Percentiles rank a stretch among this genome's conserved stretches.
Conservation (phyloP, 2,797 vertebrate species). For the Falco cherrug region DNA sequence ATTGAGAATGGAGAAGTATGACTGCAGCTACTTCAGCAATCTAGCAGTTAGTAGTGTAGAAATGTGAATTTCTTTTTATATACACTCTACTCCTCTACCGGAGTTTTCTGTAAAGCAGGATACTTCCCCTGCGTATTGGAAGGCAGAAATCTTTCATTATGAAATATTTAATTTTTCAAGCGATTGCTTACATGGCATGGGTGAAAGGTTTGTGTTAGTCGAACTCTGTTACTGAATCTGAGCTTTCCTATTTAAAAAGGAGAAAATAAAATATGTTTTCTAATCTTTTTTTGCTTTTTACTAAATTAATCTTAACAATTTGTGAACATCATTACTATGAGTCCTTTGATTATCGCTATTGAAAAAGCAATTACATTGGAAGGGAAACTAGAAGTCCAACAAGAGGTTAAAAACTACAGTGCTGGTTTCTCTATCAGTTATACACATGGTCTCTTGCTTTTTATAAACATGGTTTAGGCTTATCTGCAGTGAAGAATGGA, state of each 20-base stretch:
- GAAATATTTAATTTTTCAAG: not conserved
- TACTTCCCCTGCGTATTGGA: not conserved
- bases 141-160: not conserved
- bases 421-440: not conserved
- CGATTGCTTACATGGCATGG: not conserved
- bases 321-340: not conserved
- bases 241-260: not conserved
- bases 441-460: not conserved
- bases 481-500: not conserved
- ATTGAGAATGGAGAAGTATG: not conserved
- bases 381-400: not conserved
- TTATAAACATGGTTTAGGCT: not conserved
- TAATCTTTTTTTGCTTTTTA: not conserved
- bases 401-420: not conserved
- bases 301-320: not conserved
- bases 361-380: not conserved
- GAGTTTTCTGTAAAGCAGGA: not conserved
- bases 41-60: not conserved
- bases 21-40: not conserved
- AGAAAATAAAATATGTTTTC: not conserved
- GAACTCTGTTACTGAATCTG: not conserved
- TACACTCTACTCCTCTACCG: not conserved
- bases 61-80: not conserved
- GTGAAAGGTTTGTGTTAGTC: not conserved
- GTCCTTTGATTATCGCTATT: not conserved